Evolutionary conservation across 2,797 vertebrate genomes (phyloP), one percentile per base, ranked within the genome.

Genomic region (Lacerta viridis): DNA sequence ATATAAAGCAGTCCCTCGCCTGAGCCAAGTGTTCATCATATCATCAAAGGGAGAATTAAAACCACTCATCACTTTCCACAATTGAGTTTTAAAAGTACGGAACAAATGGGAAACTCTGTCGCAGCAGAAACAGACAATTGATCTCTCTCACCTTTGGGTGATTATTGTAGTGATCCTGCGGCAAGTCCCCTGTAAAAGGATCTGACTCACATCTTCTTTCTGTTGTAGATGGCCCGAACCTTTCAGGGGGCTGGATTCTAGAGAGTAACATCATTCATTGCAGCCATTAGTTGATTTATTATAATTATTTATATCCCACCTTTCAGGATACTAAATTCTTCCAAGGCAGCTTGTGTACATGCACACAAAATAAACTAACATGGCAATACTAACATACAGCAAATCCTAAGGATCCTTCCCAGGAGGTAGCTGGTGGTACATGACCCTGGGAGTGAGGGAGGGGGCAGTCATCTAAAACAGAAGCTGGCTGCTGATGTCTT

Each of bases 41-140:
- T 0, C 79, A 25, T 46, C 55, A 76, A 71, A 25, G 59, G 29
- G 68, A 83, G 82, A 87, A 92, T 84, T 79, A 84, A 92, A 64
- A 85, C 0, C 64, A 77, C 43, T 0, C 80, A 85, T 43, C 61
- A 79, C 5, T 25, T 75, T 72, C 43, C n/a, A 88, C 72, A 72
- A 72, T 43, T 72, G 78, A 74, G 69, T 27, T 46, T 13, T n/a
- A 72, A 15, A 84, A 90, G 7, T 33, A 46, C 85, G 23, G 72
- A 85, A 20, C 9, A 91, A 90, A 20, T 4, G 4, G 78, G 33
- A 41, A 91, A 74, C 50, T 93, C 41, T 39, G 80, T 85, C 85
- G 5, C 71, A 79, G 59, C 3, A 85, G 3, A 9, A 75, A 27
- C 2, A 20, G 4, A 36, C 2, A 0, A 0, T 5, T 71, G 46